Conservation (phyloP, 2,113 vertebrate species). For the Platycercus adscitus region DNA sequence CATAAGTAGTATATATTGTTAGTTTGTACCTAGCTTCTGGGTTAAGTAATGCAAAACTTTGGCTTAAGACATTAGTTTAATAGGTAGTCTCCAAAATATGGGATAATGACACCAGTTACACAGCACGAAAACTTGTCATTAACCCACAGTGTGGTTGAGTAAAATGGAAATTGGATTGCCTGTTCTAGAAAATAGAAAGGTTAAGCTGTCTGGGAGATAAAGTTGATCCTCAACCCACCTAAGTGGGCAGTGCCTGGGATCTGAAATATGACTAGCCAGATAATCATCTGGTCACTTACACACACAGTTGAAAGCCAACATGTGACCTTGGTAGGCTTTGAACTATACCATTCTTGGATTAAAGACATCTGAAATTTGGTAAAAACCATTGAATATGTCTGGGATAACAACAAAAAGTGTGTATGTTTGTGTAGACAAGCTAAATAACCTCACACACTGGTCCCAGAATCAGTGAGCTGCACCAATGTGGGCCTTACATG, state of each 20-base stretch:
- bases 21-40: neutral
- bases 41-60: neutral
- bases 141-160: neutral
- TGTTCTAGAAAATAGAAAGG: neutral
- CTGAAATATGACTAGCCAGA: constrained; percentile 13
- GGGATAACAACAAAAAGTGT: neutral
- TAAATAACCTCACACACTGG: fast-evolving
- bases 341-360: neutral
- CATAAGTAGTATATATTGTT: neutral
- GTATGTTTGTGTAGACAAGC: neutral
- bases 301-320: neutral
- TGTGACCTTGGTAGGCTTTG: neutral
- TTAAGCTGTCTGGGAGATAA: constrained; percentile 29
- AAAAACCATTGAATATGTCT: neutral
- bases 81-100: neutral
- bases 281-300: neutral
- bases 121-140: neutral
- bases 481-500: fast-evolving
- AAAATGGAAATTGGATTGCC: neutral
- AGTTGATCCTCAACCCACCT: constrained; percentile 20
- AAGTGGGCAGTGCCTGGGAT: neutral
- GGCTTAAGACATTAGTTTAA: neutral
- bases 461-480: neutral
- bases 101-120: neutral
- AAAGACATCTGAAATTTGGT: neutral